phyloP scores from a whole-genome alignment of 2,113 vertebrate species.

The Paedocypris sp. region DNA sequence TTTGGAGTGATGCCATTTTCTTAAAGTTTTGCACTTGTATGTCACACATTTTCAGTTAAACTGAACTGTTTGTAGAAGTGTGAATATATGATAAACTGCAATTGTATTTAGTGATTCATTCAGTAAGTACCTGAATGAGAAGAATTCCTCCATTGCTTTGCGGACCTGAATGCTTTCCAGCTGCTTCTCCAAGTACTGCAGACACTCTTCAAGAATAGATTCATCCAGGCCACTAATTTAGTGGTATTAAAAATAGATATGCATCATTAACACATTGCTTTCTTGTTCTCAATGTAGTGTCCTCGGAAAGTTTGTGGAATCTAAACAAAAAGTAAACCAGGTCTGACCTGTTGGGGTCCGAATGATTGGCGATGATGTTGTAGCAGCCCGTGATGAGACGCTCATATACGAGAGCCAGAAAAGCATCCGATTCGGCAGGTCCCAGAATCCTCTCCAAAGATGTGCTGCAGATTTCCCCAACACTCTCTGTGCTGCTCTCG shows the following conservation, averaged over 20 bases:
- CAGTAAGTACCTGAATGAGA: slow-evolving; percentile 77
- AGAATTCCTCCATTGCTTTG: slow-evolving; percentile 98
- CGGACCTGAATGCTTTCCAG: slow-evolving; percentile 89
- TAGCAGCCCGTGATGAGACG: slow-evolving; percentile 89
- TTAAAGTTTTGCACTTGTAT: too few species aligned
- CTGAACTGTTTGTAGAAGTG: too few species aligned
- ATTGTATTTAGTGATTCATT: background rate
- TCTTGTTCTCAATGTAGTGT: too few species aligned
- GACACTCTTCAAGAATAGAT: slow-evolving; percentile 87
- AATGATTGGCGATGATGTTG: slow-evolving; percentile 87
- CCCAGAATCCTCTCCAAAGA: slow-evolving; percentile 89
- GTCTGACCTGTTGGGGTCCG: slow-evolving; percentile 80
- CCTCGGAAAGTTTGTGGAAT: background rate
- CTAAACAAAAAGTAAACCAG: background rate
- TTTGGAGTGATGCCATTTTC: too few species aligned
- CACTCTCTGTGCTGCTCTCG: slow-evolving; percentile 89
- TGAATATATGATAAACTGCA: too few species aligned
- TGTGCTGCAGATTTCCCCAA: slow-evolving; percentile 86
- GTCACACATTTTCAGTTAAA: too few species aligned
- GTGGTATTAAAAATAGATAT: too few species aligned
- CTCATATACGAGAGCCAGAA: slow-evolving; percentile 86
- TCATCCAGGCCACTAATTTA: slow-evolving; percentile 83
- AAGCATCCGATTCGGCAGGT: slow-evolving; percentile 86
- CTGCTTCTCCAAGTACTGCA: slow-evolving; percentile 92
- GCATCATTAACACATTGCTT: too few species aligned